Percentiles rank a stretch among this genome's conserved stretches.
These are phyloP conservation scores for Sussaba pulchella DNA, from an alignment of 2,888 invertebrate genomes.

Conservation along the genomic window DNA sequence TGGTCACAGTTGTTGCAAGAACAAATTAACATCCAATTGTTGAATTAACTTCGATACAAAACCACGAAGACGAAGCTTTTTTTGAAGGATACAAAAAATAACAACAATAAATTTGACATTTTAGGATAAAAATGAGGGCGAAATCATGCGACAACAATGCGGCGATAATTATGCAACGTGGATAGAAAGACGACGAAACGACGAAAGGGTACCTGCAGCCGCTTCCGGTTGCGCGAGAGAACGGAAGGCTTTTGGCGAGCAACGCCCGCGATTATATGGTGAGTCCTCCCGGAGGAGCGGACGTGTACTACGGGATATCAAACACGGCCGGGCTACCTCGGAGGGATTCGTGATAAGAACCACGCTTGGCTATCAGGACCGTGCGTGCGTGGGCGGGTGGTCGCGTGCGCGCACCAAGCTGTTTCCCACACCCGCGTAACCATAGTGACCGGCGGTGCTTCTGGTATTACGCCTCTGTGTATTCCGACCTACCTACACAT, in stretches of 20 bases:
- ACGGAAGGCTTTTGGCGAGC: conserved; percentile 1
- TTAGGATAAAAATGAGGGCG: too few species aligned
- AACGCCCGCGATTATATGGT: conserved; percentile 1
- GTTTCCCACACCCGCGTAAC: conserved; percentile 59
- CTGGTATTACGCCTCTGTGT: conserved; percentile 14
- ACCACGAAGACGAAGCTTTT: too few species aligned
- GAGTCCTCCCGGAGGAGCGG: conserved; percentile 19
- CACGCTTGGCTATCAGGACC: conserved; percentile 36
- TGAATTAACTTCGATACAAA: too few species aligned
- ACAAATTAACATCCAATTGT: too few species aligned
- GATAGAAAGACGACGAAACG: not conserved
- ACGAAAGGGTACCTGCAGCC: conserved; percentile 24
- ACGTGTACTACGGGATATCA: conserved; percentile 27
- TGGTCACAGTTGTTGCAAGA: too few species aligned
- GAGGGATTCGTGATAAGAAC: conserved; percentile 34
- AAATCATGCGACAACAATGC: not conserved
- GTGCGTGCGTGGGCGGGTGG: conserved; percentile 15
- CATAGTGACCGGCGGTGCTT: conserved; percentile 42
- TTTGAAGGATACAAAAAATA: too few species aligned
- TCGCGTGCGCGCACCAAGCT: not conserved
- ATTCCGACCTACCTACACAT: conserved; percentile 53
- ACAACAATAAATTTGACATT: too few species aligned
- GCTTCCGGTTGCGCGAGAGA: not conserved
- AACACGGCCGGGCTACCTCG: not conserved
- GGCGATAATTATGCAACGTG: not conserved